Base-by-base conservation (phyloP, 2,888 invertebrate species). In the Ophion slaviceki region DNA sequence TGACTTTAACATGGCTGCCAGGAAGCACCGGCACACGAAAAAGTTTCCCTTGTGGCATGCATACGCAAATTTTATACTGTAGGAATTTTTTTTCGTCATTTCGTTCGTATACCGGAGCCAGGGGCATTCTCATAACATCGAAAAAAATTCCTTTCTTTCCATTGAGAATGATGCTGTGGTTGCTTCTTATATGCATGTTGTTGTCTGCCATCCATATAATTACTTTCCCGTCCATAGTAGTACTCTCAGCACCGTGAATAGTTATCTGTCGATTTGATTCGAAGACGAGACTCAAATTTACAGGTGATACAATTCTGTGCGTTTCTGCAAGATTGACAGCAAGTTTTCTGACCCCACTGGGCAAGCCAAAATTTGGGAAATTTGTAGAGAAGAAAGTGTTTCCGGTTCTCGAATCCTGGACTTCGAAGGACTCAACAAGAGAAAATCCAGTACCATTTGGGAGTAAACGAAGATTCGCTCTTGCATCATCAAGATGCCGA, bases 1-100 rank as follows among this genome's bases (percentile, higher is more conserved):
- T 95, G 0, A 96, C 95, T 64, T 91, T 89, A 14, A 93, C 90
- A 80, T 92, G 93, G 5, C 91, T 94, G 0, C 96, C 96, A 0
- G 95, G 95, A 0, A 96, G 96, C 0, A 97, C 96, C 0, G 97
- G 96, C 5, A 98, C 96, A 85, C 96, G 95, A 91, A 98, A 98
- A 75, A 98, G 92, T 89, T 97, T 97, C 0, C 98, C 98, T 87
- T 97, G 96, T 0, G 98, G 98, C 97, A 98, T 98, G 91, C 98
- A 98, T 0, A 98, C 96, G 89, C 98, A 98, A 0, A 98, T 95
- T 93, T 98, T 98, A 90, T 96, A 98, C 92, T 98, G 98, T 0
- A 96, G 94, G 6, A 93, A 80, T 67, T 88, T 88, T 53, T 89
- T 90, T 57, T 91, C 92, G 17, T 91, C 92, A 82, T 91, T 92